These are phyloP conservation scores for Caenorhabditis angaria DNA, from an alignment of 2,888 invertebrate genomes.

Conservation along the genomic window DNA sequence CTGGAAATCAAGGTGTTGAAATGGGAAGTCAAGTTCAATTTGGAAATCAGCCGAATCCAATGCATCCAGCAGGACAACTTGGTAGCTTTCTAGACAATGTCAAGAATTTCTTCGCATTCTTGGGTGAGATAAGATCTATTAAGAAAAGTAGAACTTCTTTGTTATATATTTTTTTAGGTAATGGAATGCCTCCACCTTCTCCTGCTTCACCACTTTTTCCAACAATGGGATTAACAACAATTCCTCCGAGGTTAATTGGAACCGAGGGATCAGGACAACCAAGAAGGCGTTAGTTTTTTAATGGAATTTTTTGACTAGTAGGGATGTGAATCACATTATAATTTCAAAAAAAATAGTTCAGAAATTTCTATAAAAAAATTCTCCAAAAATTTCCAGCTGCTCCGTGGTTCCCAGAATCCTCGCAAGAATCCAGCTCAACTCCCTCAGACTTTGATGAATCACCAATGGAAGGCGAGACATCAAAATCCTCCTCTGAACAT, in stretches of 20 bases:
- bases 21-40: slow-evolving; percentile 50
- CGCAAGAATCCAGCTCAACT: not conserved
- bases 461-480: not conserved
- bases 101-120: slow-evolving; percentile 45
- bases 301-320: too few species aligned
- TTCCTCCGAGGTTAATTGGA: slow-evolving; percentile 15
- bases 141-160: too few species aligned
- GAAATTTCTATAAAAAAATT: too few species aligned
- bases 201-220: slow-evolving; percentile 12
- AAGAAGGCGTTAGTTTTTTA: not conserved
- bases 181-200: slow-evolving; percentile 33
- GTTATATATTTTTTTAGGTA: not conserved
- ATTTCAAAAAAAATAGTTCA: too few species aligned
- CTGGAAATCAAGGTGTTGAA: slow-evolving; percentile 42
- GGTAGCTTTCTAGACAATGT: slow-evolving; percentile 51
- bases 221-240: not conserved
- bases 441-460: not conserved
- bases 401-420: slow-evolving; percentile 36
- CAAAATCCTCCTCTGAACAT: not conserved
- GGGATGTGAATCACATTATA: too few species aligned
- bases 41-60: slow-evolving; percentile 40
- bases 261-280: slow-evolving; percentile 19
- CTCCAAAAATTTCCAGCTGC: too few species aligned
- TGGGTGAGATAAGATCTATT: slow-evolving; percentile 23
- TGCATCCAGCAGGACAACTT: slow-evolving; percentile 51